Conservation (phyloP, 2,888 invertebrate genomes). For the Sarcophaga carnaria region DNA sequence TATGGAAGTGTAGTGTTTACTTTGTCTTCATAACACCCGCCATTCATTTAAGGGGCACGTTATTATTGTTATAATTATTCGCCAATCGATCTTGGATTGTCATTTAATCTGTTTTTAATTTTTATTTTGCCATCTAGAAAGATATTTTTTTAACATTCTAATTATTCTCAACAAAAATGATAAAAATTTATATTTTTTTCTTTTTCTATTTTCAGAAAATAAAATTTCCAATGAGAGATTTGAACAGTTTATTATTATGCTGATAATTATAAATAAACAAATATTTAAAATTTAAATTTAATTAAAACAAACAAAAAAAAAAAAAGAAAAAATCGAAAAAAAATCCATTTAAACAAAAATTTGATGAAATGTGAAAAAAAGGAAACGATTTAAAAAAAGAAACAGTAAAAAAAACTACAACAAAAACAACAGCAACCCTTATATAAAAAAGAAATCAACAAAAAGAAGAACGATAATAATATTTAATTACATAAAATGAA, state of each 20-base stretch:
- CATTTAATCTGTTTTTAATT: too few species aligned
- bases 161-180: neutral
- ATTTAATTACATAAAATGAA: slow-evolving; percentile 77
- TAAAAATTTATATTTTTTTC: slow-evolving; percentile 6
- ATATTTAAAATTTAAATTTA: slow-evolving; percentile 79
- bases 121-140: too few species aligned
- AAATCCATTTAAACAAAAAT: slow-evolving; percentile 71
- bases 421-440: slow-evolving; percentile 57
- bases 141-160: too few species aligned
- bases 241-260: slow-evolving; percentile 78
- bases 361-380: slow-evolving; percentile 70
- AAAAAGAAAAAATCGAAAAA: slow-evolving; percentile 71
- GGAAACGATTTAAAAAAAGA: slow-evolving; percentile 48
- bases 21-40: too few species aligned
- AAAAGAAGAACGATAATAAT: slow-evolving; percentile 73
- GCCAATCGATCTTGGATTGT: too few species aligned
- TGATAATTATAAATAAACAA: slow-evolving; percentile 81
- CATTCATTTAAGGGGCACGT: too few species aligned
- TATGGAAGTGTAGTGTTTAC: too few species aligned
- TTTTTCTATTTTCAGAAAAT: slow-evolving; percentile 76
- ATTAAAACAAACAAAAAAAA: slow-evolving; percentile 67
- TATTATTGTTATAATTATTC: too few species aligned
- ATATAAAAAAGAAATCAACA: slow-evolving; percentile 60
- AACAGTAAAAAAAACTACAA: slow-evolving; percentile 45
- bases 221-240: slow-evolving; percentile 81